Conservation (phyloP, 2,888 invertebrate species). For the Drosophila paracracens region DNA sequence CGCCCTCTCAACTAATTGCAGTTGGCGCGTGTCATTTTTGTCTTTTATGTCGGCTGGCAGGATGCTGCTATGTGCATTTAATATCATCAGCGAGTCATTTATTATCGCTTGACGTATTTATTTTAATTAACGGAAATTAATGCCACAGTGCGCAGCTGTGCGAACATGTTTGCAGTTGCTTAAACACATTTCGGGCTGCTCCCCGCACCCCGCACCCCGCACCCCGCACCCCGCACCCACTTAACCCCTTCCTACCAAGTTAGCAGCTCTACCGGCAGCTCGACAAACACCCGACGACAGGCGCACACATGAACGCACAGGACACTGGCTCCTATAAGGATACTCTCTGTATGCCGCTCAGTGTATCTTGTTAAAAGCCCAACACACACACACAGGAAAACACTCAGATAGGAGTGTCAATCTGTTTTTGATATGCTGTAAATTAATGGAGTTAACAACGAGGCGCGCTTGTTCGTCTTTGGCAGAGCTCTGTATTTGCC, state of each 20-base stretch:
- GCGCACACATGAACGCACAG: conserved; percentile 62
- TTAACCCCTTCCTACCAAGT: neutral
- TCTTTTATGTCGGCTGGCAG: conserved; percentile 33
- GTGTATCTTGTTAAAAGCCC: conserved; percentile 30
- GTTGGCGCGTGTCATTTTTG: conserved; percentile 37
- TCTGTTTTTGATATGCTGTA: conserved; percentile 65
- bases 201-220: neutral
- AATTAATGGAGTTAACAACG: conserved; percentile 71
- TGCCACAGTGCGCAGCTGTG: conserved; percentile 74
- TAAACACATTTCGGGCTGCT: conserved; percentile 59
- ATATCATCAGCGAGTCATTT: conserved; percentile 77
- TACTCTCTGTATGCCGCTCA: conserved; percentile 20
- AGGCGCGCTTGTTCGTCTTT: conserved; percentile 21
- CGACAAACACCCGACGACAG: conserved; percentile 50
- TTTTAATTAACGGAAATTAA: conserved; percentile 81
- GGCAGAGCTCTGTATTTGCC: neutral
- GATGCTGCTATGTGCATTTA: conserved; percentile 55
- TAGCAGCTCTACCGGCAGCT: conserved; percentile 18
- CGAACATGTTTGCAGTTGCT: conserved; percentile 73
- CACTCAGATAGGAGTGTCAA: conserved; percentile 55
- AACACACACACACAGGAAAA: conserved; percentile 14
- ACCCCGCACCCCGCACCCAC: too few relatives aligned
- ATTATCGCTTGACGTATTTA: conserved; percentile 80
- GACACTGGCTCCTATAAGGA: conserved; percentile 52
- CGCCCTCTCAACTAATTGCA: conserved; percentile 58